phyloP scores from a whole-genome alignment of 2,797 vertebrate species.

The Cynopterus sphinx region DNA sequence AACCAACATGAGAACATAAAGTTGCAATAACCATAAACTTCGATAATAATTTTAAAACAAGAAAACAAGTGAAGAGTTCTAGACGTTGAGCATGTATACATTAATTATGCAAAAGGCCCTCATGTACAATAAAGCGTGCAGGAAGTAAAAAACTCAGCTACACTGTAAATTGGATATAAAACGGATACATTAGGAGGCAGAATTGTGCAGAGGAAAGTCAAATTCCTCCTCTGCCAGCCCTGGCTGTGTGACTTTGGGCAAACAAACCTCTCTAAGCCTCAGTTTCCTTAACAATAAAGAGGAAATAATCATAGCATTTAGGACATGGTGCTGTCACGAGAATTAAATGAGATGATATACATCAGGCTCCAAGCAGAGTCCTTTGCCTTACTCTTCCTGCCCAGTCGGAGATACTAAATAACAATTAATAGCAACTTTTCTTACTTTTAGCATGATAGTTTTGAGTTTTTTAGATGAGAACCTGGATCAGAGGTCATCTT shows the following conservation, averaged over 20 bases:
- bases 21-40: background rate
- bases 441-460: background rate
- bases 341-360: background rate
- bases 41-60: background rate
- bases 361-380: background rate
- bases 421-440: background rate
- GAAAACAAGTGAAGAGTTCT: conserved; percentile 40
- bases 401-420: background rate
- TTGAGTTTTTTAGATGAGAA: background rate
- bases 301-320: background rate
- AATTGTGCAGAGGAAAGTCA: background rate
- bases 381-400: background rate
- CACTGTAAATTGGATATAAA: background rate
- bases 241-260: background rate
- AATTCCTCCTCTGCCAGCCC: background rate
- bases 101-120: conserved; percentile 9
- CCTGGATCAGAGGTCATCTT: background rate
- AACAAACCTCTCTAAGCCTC: background rate
- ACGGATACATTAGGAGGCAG: background rate
- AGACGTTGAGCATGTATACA: background rate
- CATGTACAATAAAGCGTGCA: background rate
- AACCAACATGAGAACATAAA: background rate
- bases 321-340: accelerated
- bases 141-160: background rate
- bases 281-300: background rate